These are phyloP conservation scores for Eospalax fontanierii DNA, from an alignment of 2,797 vertebrate genomes.

Conservation along the genomic window DNA sequence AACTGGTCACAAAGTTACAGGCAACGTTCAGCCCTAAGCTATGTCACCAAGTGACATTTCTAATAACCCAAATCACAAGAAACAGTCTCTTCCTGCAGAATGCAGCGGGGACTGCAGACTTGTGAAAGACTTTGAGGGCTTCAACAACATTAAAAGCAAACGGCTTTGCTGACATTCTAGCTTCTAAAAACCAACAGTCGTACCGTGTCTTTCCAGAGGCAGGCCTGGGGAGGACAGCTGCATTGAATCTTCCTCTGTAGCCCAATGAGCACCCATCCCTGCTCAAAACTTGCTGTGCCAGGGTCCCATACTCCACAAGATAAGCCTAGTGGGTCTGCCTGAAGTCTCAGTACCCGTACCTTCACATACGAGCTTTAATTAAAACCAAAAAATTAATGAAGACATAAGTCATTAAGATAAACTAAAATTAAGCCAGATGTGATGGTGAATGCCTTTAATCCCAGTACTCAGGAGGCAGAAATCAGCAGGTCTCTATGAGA, in stretches of 20 bases:
- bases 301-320: background rate
- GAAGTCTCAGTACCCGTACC: background rate
- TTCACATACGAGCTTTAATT: background rate
- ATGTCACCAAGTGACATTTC: background rate
- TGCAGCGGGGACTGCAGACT: background rate
- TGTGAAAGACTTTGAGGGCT: accelerated
- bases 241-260: accelerated
- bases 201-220: background rate
- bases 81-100: no score
- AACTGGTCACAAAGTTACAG: background rate
- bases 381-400: background rate
- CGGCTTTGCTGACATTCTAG: accelerated
- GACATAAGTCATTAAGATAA: background rate
- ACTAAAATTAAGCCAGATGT: background rate
- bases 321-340: accelerated
- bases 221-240: no score
- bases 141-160: accelerated
- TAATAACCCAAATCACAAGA: background rate
- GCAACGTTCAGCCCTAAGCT: accelerated
- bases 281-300: accelerated
- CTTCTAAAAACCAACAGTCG: accelerated
- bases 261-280: accelerated
- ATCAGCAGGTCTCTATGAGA: no score
- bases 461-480: no score
- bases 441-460: no score